Evolutionary conservation across 37 sponge, comb jelly and placozoan genomes (phyloP).

Genomic region (Haliclona indistincta): DNA sequence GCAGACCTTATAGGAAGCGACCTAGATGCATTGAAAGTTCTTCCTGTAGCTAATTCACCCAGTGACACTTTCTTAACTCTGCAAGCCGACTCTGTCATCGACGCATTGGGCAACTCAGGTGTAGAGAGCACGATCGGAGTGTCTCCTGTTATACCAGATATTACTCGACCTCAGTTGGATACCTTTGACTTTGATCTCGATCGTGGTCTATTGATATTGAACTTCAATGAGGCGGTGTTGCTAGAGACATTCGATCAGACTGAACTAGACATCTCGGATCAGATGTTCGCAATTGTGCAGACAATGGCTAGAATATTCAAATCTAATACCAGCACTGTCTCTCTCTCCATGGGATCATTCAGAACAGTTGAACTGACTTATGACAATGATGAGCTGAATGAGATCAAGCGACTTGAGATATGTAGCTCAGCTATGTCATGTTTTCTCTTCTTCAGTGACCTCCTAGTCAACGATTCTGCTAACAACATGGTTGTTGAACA

Average conservation of each 20-base stretch:
- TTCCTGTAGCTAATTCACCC: conserved; percentile 36
- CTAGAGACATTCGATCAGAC: conserved; percentile 7
- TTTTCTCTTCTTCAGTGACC: conserved; percentile 39
- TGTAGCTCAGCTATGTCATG: conserved; percentile 57
- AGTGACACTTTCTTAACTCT: conserved; percentile 63
- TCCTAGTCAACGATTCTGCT: conserved; percentile 53
- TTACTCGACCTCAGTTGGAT: conserved; percentile 45
- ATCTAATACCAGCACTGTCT: not conserved
- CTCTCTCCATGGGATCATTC: not conserved
- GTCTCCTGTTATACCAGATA: conserved; percentile 43
- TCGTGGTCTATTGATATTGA: conserved; percentile 63
- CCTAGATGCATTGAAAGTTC: conserved; percentile 64
- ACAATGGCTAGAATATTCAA: not conserved
- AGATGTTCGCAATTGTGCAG: conserved; percentile 24
- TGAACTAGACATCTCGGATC: conserved; percentile 18
- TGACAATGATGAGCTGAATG: conserved; percentile 63
- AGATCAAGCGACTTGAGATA: conserved; percentile 60
- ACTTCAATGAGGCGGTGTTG: conserved; percentile 75
- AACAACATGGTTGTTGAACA: conserved; percentile 51
- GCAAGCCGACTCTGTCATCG: conserved; percentile 25
- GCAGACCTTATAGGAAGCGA: conserved; percentile 60
- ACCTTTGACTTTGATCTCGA: conserved; percentile 81
- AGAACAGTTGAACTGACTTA: conserved; percentile 43
- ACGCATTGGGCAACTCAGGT: conserved; percentile 38
- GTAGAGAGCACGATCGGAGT: conserved; percentile 2